Conservation (phyloP, 2,888 invertebrate species). For the Epiblema foenella region DNA sequence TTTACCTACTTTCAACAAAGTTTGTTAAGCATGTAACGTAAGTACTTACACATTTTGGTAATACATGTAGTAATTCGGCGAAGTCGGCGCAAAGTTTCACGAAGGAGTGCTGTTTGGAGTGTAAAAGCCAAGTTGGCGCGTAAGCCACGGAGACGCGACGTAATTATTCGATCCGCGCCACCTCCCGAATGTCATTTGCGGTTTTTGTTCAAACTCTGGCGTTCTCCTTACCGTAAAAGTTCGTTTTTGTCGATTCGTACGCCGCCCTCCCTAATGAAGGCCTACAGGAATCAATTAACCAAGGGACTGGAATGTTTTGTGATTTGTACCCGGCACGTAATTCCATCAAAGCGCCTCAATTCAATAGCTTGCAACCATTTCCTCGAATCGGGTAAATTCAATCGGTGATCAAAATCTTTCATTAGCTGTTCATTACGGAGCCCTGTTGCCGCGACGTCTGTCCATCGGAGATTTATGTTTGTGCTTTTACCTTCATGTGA, state of each 20-base stretch:
- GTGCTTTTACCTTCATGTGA: constrained; percentile 4
- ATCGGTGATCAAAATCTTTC: constrained; percentile 58
- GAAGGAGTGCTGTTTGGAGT: constrained; percentile 64
- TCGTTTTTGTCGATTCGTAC: constrained; percentile 71
- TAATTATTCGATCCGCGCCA: constrained; percentile 76
- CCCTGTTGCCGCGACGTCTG: background rate
- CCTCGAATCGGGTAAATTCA: constrained; percentile 59
- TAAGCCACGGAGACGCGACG: constrained; percentile 56
- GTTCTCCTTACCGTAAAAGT: constrained; percentile 73
- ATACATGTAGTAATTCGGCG: constrained; percentile 73
- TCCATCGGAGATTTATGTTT: constrained; percentile 18
- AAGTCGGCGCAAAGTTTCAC: constrained; percentile 69
- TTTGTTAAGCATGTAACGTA: constrained; percentile 68
- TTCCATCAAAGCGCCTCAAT: constrained; percentile 72
- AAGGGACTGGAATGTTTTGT: constrained; percentile 80
- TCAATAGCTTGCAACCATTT: constrained; percentile 60
- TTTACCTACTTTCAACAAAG: constrained; percentile 55
- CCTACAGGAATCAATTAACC: constrained; percentile 82
- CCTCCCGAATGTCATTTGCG: constrained; percentile 75
- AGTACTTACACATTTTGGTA: constrained; percentile 70
- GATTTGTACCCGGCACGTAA: constrained; percentile 75
- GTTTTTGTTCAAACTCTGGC: constrained; percentile 74
- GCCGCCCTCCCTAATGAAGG: constrained; percentile 77
- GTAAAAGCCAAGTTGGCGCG: constrained; percentile 71
- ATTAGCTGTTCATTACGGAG: constrained; percentile 43